phyloP scores from a whole-genome alignment of 1,140 invertebrate genomes.

The Caenorhabditis latens region DNA sequence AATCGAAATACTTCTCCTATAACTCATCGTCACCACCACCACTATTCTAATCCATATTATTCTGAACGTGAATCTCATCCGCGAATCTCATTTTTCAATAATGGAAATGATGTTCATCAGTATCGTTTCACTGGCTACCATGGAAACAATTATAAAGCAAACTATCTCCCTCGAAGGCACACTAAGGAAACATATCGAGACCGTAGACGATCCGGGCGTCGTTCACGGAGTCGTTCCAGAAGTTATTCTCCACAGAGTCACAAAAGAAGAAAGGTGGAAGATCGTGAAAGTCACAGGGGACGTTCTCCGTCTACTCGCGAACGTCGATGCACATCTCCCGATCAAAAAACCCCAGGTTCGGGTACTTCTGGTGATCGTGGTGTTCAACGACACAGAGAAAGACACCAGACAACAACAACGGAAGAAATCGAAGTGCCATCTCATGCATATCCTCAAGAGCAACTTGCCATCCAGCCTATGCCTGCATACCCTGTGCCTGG shows the following conservation, averaged over 20 bases:
- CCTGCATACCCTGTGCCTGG: not conserved
- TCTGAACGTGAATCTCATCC: conserved; percentile 15
- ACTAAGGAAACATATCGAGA: conserved; percentile 30
- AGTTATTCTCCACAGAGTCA: conserved; percentile 1
- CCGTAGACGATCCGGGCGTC: not conserved
- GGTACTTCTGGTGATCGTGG: not conserved
- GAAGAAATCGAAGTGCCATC: not conserved
- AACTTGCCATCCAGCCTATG: not conserved
- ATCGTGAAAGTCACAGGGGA: not conserved
- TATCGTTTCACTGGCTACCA: conserved; percentile 36
- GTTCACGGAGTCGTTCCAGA: not conserved
- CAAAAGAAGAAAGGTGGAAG: conserved; percentile 14
- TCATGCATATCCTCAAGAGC: not conserved
- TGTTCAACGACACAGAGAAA: not conserved
- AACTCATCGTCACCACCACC: not conserved
- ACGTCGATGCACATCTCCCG: not conserved
- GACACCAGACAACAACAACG: not conserved
- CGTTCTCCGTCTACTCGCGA: not conserved
- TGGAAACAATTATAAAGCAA: conserved; percentile 33
- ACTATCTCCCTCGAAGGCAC: not conserved
- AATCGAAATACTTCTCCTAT: not conserved
- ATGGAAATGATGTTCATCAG: conserved; percentile 43
- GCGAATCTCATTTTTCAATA: conserved; percentile 32
- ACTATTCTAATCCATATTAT: conserved; percentile 19
- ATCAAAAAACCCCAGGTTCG: not conserved